These are phyloP conservation scores for Sinopyrophorus schimmeli DNA, from an alignment of 2,888 invertebrate genomes.

Conservation along the genomic window DNA sequence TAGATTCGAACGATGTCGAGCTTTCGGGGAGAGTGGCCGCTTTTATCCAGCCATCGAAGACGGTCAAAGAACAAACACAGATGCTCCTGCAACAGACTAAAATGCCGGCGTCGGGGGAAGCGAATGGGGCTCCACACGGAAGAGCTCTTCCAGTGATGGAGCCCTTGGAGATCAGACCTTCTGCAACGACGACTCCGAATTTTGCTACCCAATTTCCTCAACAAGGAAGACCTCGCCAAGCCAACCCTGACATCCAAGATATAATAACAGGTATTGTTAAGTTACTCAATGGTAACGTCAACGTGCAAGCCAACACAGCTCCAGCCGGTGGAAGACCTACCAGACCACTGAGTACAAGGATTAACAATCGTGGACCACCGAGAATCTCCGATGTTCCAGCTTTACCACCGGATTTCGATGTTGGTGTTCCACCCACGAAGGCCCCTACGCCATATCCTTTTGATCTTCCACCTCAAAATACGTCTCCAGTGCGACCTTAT, in stretches of 20 bases:
- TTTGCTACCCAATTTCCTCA: slow-evolving; percentile 60
- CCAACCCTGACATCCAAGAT: slow-evolving; percentile 82
- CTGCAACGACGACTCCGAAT: slow-evolving; percentile 55
- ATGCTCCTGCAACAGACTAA: slow-evolving; percentile 22
- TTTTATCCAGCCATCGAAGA: slow-evolving; percentile 63
- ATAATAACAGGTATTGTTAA: slow-evolving; percentile 90
- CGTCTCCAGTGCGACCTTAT: slow-evolving; percentile 62
- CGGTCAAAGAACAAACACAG: slow-evolving; percentile 52
- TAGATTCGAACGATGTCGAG: slow-evolving; percentile 58
- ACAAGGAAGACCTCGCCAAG: slow-evolving; percentile 57
- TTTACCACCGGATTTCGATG: slow-evolving; percentile 69
- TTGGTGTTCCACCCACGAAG: slow-evolving; percentile 58
- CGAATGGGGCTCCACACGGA: slow-evolving; percentile 72
- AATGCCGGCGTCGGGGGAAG: slow-evolving; percentile 68
- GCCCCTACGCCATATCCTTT: slow-evolving; percentile 76
- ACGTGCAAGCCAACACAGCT: slow-evolving; percentile 77
- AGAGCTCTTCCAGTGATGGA: slow-evolving; percentile 67
- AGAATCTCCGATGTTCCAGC: slow-evolving; percentile 78
- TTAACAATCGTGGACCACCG: slow-evolving; percentile 89
- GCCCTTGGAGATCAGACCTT: slow-evolving; percentile 62
- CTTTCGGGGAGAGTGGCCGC: slow-evolving; percentile 47
- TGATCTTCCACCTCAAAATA: slow-evolving; percentile 66
- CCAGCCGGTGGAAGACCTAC: slow-evolving; percentile 60
- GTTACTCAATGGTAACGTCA: slow-evolving; percentile 84
- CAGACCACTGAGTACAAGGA: slow-evolving; percentile 74